Conservation (phyloP, 1,140 invertebrate species). For the Octopus sinensis region DNA sequence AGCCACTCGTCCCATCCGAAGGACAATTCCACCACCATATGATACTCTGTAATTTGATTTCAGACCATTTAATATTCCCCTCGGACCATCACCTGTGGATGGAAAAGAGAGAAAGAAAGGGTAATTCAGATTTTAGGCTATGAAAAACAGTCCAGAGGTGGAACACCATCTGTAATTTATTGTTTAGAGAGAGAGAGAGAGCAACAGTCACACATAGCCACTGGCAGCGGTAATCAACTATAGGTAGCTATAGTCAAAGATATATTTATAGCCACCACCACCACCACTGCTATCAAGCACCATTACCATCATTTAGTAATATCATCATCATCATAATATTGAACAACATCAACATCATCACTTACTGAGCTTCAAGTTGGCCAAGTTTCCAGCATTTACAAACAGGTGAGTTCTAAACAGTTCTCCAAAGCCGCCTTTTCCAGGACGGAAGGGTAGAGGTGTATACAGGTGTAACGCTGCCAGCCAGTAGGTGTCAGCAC, state of each 20-base stretch:
- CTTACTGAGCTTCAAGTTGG: slow-evolving; percentile 62
- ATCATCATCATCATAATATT: no score
- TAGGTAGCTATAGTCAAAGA: no score
- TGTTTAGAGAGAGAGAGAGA: no score
- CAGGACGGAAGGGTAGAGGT: slow-evolving; percentile 79
- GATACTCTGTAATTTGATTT: slow-evolving; percentile 35
- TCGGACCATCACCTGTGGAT: not conserved
- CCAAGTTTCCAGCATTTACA: slow-evolving; percentile 77
- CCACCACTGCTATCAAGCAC: no score
- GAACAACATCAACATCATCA: slow-evolving; percentile 15
- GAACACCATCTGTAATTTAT: no score
- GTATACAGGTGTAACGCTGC: slow-evolving; percentile 76
- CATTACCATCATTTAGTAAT: no score
- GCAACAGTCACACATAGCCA: no score
- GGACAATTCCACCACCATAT: slow-evolving; percentile 47
- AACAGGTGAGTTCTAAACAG: slow-evolving; percentile 80
- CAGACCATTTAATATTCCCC: slow-evolving; percentile 15
- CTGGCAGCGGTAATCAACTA: no score
- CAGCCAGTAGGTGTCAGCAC: slow-evolving; percentile 73
- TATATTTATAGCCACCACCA: no score
- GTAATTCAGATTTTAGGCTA: no score
- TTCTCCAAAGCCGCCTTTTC: slow-evolving; percentile 72
- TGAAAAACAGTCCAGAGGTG: no score
- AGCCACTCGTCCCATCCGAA: slow-evolving; percentile 74
- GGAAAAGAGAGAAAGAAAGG: not conserved